These are phyloP conservation scores for Hyaena hyaena DNA, from an alignment of 2,113 vertebrate species.

Conservation along the genomic window DNA sequence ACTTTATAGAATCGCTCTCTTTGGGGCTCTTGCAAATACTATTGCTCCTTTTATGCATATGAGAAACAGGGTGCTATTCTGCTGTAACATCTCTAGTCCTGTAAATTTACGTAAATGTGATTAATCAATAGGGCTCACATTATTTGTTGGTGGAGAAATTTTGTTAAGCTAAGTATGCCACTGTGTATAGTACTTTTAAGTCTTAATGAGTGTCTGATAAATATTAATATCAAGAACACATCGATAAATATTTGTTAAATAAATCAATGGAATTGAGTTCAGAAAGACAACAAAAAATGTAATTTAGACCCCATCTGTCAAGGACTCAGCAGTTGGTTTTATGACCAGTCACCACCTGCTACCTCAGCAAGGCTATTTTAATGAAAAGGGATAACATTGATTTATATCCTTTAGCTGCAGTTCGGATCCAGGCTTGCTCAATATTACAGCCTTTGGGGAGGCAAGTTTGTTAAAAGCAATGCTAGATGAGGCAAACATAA, in stretches of 20 bases:
- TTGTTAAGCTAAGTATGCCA: not conserved
- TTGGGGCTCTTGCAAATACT: not conserved
- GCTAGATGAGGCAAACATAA: not conserved
- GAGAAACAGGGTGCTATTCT: not conserved
- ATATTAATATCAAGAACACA: slow-evolving; percentile 33
- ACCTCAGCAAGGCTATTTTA: slow-evolving; percentile 46
- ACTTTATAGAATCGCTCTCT: slow-evolving; percentile 28
- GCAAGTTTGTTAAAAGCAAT: slow-evolving; percentile 26
- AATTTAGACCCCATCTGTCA: slow-evolving; percentile 54
- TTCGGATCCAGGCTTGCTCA: slow-evolving; percentile 18
- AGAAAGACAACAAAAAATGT: slow-evolving; percentile 45
- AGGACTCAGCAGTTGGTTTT: slow-evolving; percentile 49
- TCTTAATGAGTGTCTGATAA: not conserved
- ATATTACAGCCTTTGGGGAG: slow-evolving; percentile 17
- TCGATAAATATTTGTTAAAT: slow-evolving; percentile 56
- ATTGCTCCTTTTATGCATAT: not conserved
- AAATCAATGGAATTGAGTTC: slow-evolving; percentile 53
- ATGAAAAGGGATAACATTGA: slow-evolving; percentile 38
- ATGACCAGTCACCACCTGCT: slow-evolving; percentile 48
- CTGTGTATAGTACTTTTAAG: not conserved
- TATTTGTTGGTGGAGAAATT: not conserved
- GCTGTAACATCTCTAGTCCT: not conserved
- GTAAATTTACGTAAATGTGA: not conserved
- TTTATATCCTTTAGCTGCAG: slow-evolving; percentile 43
- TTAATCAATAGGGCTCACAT: not conserved